Percentiles rank a stretch among this genome's conserved stretches.
Conservation (phyloP, 2,797 vertebrate genomes). For the Lithobates pipiens region DNA sequence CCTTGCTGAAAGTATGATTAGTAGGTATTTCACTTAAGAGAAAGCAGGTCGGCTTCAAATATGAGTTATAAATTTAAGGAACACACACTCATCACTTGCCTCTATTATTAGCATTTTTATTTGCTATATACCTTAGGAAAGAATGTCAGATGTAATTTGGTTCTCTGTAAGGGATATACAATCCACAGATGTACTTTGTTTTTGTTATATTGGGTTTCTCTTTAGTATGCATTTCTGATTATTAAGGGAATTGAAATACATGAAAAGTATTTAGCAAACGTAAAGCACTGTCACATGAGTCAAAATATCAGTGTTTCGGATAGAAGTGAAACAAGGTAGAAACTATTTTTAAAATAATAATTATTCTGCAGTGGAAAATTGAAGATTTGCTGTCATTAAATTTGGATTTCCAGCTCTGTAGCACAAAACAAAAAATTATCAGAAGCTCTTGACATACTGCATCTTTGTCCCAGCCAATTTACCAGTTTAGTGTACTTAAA, state of each 20-base stretch:
- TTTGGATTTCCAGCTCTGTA: no score
- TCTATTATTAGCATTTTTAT: conserved; percentile 63
- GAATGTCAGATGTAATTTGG: conserved; percentile 56
- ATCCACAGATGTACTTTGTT: conserved; percentile 37
- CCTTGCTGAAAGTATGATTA: conserved; percentile 74
- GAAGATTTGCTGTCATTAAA: no score
- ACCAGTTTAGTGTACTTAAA: no score
- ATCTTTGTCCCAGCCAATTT: no score
- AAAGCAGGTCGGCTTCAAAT: conserved; percentile 65
- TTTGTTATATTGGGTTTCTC: conserved; percentile 18
- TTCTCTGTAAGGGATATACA: conserved; percentile 44
- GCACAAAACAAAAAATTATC: no score
- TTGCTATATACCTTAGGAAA: conserved; percentile 57
- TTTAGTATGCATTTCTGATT: conserved; percentile 15
- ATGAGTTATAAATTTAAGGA: conserved; percentile 67
- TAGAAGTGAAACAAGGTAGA: background rate
- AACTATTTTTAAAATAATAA: no score
- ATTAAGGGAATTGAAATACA: conserved; percentile 5
- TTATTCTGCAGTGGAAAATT: no score
- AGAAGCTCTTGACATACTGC: no score
- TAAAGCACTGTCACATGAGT: background rate
- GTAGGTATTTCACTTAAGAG: conserved; percentile 71
- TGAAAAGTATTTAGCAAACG: conserved; percentile 10
- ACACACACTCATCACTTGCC: conserved; percentile 59
- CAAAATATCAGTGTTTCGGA: background rate